Base-by-base conservation (phyloP, 1,140 invertebrate species). In the Drosophila saltans region DNA sequence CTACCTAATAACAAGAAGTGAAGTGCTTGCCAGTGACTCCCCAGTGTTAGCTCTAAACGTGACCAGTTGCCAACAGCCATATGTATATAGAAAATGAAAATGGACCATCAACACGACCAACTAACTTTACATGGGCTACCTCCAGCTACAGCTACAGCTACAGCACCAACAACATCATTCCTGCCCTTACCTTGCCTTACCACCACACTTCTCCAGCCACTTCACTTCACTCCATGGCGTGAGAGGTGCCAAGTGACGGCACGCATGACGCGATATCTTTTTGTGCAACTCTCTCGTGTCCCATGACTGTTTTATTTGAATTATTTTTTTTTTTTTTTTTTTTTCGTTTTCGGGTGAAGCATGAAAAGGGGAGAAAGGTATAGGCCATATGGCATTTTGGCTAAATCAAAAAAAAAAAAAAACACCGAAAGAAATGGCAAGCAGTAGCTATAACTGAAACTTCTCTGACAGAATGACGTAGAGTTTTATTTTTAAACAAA, bases 241-340 rank as follows among this genome's bases (percentile, higher is more conserved):
- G 57, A 68, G 55, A 85, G 83, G 83, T 88, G 82, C 83, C 82
- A 86, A 88, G 82, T 85, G 75, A 66, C 59, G 74, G 83, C 79
- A 88, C 83, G 80, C 82, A 83, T 88, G 84, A 80, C 80, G 80
- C 77, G 82, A 72, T 52, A 52, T 79, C 66, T 75, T 75, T 67
- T 75, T 75, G 52, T 66, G 66, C 69, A 81, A 73, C 81, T 75
- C 76, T 66, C 56, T 62, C 36, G 59, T 41, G 21, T 72, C 72
- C 69, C 76, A 72, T 88, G 83, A 88, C 83, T 88, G 59, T 86
- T 86, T 86, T 88, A 88, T 88, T 86, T 86, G 83, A 75, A 88
- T 72, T 48, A 68, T 76, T 76, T 76, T 85, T 76, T 78, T 58
- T 39, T 10, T 16, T 16, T 16, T 16, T 16, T 16, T 10, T 16